Conservation (phyloP, 2,797 vertebrate genomes). For the Brotula barbata region DNA sequence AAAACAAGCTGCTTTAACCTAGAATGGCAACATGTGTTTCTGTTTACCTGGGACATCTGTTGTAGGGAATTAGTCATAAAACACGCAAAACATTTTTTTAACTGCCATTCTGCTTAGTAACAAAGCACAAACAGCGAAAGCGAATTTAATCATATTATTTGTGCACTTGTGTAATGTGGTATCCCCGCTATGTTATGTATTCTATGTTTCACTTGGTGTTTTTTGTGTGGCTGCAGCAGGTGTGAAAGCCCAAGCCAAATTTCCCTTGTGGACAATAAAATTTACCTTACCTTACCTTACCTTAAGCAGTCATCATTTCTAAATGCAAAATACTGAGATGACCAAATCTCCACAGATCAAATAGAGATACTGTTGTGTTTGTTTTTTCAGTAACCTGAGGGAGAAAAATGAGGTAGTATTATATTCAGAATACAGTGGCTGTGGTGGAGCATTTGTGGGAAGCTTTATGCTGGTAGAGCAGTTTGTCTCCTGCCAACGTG, state of each 20-base stretch:
- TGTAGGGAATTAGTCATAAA: conserved; percentile 51
- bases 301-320: conserved; percentile 26
- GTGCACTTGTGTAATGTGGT: no score
- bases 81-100: conserved; percentile 43
- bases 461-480: background rate
- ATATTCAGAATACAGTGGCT: no score
- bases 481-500: background rate
- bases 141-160: no score
- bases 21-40: conserved; percentile 70
- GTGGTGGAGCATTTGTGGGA: no score
- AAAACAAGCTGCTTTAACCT: conserved; percentile 58
- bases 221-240: no score
- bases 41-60: conserved; percentile 72
- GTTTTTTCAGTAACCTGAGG: background rate
- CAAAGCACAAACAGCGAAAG: conserved; percentile 38
- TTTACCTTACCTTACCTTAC: no score
- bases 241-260: no score
- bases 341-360: conserved; percentile 10
- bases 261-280: no score
- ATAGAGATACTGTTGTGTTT: background rate
- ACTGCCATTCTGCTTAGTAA: conserved; percentile 42
- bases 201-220: no score
- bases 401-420: conserved; percentile 1
- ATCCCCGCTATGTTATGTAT: no score
- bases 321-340: conserved; percentile 10